phyloP scores from a whole-genome alignment of 2,888 invertebrate genomes.

The Heteromurus nitidus region DNA sequence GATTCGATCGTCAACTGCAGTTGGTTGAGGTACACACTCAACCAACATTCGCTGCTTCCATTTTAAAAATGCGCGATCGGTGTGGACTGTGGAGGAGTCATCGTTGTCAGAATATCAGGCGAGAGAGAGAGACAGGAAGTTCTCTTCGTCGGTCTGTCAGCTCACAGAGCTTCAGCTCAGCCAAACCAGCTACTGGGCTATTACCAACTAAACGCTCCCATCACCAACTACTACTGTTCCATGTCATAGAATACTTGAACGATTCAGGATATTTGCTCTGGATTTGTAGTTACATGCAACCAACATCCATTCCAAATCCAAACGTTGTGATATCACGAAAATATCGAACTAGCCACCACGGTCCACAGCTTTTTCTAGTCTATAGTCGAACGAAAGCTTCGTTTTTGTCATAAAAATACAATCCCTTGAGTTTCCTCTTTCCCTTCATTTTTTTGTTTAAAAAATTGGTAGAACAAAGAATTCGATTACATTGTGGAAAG shows the following conservation, averaged over 20 bases:
- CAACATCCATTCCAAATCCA: background rate
- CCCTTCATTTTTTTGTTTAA: background rate
- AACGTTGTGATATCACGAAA: constrained; percentile 14
- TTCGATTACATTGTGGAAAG: no score
- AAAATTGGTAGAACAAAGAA: background rate
- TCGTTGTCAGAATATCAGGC: constrained; percentile 18
- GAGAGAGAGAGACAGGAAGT: constrained; percentile 59
- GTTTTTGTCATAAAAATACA: no score
- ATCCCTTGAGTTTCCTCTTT: constrained; percentile 22
- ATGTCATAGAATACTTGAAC: no score
- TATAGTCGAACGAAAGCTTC: no score
- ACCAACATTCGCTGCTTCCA: background rate
- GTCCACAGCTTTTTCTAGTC: background rate
- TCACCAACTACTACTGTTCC: no score
- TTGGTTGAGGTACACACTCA: no score
- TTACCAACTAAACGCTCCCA: constrained; percentile 11
- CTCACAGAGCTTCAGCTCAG: no score
- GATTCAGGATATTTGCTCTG: no score
- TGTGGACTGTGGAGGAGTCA: constrained; percentile 21
- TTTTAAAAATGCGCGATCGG: background rate
- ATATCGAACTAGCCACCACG: background rate
- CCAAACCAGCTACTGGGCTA: constrained; percentile 60
- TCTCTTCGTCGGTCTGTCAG: constrained; percentile 62
- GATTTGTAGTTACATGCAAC: no score
- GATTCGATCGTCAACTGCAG: no score